Conservation (phyloP, 2,888 invertebrate species). For the Euplexia lucipara region DNA sequence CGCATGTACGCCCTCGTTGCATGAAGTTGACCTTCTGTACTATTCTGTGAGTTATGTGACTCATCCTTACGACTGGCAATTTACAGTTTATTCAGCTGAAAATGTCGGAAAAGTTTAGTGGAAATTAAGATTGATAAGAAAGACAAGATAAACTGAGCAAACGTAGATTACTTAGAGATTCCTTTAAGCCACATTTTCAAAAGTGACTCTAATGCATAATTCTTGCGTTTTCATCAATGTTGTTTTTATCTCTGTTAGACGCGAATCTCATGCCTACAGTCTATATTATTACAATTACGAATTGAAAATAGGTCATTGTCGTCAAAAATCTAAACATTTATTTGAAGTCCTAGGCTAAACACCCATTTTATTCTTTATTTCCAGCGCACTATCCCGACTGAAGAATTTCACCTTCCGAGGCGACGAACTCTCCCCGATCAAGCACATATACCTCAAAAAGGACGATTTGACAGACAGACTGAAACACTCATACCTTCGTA, state of each 20-base stretch:
- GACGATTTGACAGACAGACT: conserved; percentile 82
- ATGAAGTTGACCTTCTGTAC: not conserved
- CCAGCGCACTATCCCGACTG: conserved; percentile 84
- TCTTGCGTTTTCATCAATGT: no score
- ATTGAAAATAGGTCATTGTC: no score
- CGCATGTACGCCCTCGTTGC: not conserved
- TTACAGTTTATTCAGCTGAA: not conserved
- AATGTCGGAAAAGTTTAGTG: conserved; percentile 2
- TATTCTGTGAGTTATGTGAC: not conserved
- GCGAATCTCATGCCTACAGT: no score
- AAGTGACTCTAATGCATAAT: no score
- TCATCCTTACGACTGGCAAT: not conserved
- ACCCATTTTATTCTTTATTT: conserved; percentile 1
- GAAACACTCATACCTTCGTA: conserved; percentile 90
- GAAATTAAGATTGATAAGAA: conserved; percentile 4
- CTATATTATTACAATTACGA: no score
- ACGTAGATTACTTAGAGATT: not conserved
- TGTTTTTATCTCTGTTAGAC: no score
- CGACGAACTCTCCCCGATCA: conserved; percentile 93
- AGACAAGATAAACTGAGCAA: not conserved
- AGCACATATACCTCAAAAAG: conserved; percentile 93
- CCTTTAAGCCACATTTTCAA: not conserved
- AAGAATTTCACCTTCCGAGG: conserved; percentile 90
- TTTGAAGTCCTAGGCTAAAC: no score
- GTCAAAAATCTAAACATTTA: no score